Base-by-base conservation (phyloP, 2,797 vertebrate genomes). In the Hoplostethus mediterraneus region DNA sequence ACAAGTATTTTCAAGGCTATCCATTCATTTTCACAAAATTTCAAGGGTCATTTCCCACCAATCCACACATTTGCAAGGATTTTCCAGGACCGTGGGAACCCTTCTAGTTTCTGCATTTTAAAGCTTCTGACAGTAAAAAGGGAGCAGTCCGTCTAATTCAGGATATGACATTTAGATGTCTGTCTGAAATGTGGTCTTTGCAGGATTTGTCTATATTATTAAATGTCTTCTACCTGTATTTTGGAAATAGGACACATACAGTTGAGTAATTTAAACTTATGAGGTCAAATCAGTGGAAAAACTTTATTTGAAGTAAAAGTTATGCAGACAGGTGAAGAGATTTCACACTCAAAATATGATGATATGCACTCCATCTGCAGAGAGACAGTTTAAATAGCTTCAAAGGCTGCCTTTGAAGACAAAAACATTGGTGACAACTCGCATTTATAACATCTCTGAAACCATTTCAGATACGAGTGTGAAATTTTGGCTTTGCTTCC, bases 381-480 rank as follows among this genome's bases (percentile, higher is more conserved):
- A 83, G 85, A 88, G 88, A 91, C 83, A 73, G 82, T 87, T 92
- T 90, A 91, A 92, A 90, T 91, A 87, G 84, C 90, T 93, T 91
- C 83, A 92, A 93, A 93, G 83, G 85, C 86, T 73, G 82, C 86
- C 91, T 93, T 91, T 93, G 88, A 93, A 91, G 92, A 92, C 89
- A 88, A 93, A 90, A 90, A 88, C 80, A 86, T 79, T 81, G 84
- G 83, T 93, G 92, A 94, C 88, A 90, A 90, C 86, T 90, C 85
- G 80, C 89, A 92, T 93, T 93, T 94, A 94, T 93, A 93, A 93
- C 91, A 89, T 92, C 90, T 91, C 89, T 80, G 86, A 92, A 92
- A 92, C 87, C 89, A 89, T 93, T 93, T 93, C 87, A 93, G 90
- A 94, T 88, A 91, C 60, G 75, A 90, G 87, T 91, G 90, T 90